Conservation (phyloP, 1,140 invertebrate species). For the Apis dorsata region DNA sequence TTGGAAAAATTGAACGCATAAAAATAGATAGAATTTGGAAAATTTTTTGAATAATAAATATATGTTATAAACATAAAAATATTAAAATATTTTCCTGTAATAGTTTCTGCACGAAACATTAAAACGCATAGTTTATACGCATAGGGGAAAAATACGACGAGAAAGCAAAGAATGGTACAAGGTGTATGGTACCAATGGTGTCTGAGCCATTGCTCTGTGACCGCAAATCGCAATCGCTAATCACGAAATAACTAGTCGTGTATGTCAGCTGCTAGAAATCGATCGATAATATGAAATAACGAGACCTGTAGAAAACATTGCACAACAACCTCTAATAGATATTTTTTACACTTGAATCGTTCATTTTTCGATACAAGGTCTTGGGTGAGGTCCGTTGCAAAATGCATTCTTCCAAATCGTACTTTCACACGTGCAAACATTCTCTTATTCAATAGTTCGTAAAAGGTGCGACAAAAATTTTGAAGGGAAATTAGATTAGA, state of each 20-base stretch:
- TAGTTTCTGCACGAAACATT: not conserved
- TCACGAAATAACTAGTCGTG: conserved; percentile 52
- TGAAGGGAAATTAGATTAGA: not conserved
- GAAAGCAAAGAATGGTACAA: conserved; percentile 53
- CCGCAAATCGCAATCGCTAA: conserved; percentile 56
- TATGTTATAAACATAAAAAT: too few species aligned
- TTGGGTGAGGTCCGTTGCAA: not conserved
- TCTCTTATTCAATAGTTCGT: not conserved
- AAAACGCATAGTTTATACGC: not conserved
- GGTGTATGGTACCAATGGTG: conserved; percentile 26
- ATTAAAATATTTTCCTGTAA: not conserved
- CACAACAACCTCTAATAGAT: conserved; percentile 25
- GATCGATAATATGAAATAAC: conserved; percentile 56
- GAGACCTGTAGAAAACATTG: conserved; percentile 55
- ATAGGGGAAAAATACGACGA: conserved; percentile 13
- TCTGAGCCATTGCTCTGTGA: conserved; percentile 37
- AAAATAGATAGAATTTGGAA: too few species aligned
- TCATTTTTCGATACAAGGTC: conserved; percentile 15
- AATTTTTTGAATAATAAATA: too few species aligned
- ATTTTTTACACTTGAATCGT: conserved; percentile 24
- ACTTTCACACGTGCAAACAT: not conserved
- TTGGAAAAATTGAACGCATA: too few species aligned
- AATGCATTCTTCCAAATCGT: not conserved
- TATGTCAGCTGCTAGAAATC: conserved; percentile 35
- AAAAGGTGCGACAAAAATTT: not conserved